phyloP scores from a whole-genome alignment of 2,888 invertebrate genomes.

The Drosophila atripex region DNA sequence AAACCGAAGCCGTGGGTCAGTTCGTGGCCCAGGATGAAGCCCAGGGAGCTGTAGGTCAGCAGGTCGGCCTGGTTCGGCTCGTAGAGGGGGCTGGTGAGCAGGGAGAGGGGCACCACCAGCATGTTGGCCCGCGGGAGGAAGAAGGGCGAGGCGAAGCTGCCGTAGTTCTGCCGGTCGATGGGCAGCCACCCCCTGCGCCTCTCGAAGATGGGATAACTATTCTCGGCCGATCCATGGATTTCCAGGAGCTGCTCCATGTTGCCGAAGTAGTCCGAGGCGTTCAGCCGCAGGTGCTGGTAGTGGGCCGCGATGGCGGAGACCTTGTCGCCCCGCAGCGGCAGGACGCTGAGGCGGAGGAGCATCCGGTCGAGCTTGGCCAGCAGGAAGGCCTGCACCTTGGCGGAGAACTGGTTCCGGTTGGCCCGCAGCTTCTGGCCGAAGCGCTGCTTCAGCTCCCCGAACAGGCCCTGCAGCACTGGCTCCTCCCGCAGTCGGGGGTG shows the following conservation, averaged over 20 bases:
- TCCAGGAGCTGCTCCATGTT: conserved; percentile 28
- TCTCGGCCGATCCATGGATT: neutral
- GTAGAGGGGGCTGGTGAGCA: conserved; percentile 45
- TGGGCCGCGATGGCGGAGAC: conserved; percentile 24
- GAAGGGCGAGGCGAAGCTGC: conserved; percentile 58
- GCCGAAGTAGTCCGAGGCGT: conserved; percentile 50
- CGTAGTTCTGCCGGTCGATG: conserved; percentile 38
- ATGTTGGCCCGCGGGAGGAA: conserved; percentile 37
- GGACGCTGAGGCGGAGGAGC: conserved; percentile 49
- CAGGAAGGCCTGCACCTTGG: conserved; percentile 19
- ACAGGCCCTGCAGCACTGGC: conserved; percentile 45
- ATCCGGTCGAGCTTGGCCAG: conserved; percentile 47
- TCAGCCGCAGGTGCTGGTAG: conserved; percentile 39
- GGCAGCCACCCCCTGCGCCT: neutral
- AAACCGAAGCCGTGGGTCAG: conserved; percentile 56
- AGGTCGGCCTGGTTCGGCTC: conserved; percentile 22
- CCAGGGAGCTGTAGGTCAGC: conserved; percentile 44
- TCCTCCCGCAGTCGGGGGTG: conserved; percentile 11
- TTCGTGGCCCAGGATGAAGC: conserved; percentile 59
- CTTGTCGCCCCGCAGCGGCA: conserved; percentile 33
- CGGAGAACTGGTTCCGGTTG: conserved; percentile 50
- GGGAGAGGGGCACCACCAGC: conserved; percentile 50
- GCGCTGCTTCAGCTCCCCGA: conserved; percentile 43
- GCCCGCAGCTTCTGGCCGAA: conserved; percentile 30
- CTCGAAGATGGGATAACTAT: neutral